Evolutionary conservation across 1,140 invertebrate species (phyloP), one percentile per base, ranked within the genome.

Genomic region (Mactra quadrangularis): DNA sequence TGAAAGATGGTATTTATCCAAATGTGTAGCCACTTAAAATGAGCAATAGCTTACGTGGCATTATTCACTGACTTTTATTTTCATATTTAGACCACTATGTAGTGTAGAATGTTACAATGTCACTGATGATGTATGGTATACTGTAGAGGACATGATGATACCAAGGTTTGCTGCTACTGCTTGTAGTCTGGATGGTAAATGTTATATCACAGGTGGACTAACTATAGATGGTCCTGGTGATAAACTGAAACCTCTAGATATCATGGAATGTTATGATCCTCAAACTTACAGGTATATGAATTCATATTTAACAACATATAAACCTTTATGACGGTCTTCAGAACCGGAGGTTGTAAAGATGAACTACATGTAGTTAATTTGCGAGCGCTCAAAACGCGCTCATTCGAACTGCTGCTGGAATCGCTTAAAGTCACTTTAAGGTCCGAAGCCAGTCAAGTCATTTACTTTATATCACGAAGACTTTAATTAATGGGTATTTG

Each of bases 201-300:
- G 57, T 64, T 66, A 62, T 38, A 41, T 77, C 3, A 59, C 74
- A 13, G 74, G 74, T 17, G 74, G 74, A 11, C 6, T 60, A 15
- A 64, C 55, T n/a, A 11, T 7, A 17, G 22, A 9, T 9, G 35
- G 31, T n/a, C 3, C 13, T 22, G 50, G 19, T 2, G 1, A 17
- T 17, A 52, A 2, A 3, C n/a, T 38, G 1, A 64, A 45, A 22
- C 2, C 27, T 25, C n/a, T 47, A 17, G 59, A 41, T 35, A 41
- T 60, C 17, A 38, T 77, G 31, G 59, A 47, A 6, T 64, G 74
- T 52, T 77, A 27, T 25, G 41, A 77, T 64, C 74, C 74, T 17
- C 41, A 1, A 47, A 77, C 22, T 3, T 50, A 60, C n/a, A 77
- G 22, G 74, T 77, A 33, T n/a, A 11, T 27, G 15, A 9, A 13